Percentiles rank a stretch among this genome's conserved stretches.
These are phyloP conservation scores for Mormyrus hasselquistii DNA, from an alignment of 2,797 vertebrate species.

Conservation along the genomic window DNA sequence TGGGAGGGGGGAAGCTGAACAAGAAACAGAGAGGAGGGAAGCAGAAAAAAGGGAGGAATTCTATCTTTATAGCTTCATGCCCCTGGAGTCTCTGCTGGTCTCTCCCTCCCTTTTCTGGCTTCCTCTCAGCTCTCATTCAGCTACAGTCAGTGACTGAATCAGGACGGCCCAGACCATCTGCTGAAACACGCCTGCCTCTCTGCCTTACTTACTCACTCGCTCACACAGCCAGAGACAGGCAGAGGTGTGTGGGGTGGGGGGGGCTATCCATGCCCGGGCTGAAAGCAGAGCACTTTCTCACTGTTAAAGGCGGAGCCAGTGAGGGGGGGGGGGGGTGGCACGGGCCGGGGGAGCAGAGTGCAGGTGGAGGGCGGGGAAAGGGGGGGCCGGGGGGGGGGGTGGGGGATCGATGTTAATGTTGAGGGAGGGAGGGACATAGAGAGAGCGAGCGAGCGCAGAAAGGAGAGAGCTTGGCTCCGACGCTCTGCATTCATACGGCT, in stretches of 20 bases:
- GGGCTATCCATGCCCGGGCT: slow-evolving; percentile 41
- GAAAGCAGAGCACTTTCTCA: slow-evolving; percentile 39
- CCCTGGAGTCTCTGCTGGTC: slow-evolving; percentile 20
- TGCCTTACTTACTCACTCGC: slow-evolving; percentile 39
- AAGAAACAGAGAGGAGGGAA: slow-evolving; percentile 25
- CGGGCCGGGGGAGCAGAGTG: too few relatives aligned
- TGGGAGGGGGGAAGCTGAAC: slow-evolving; percentile 31
- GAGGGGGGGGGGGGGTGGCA: slow-evolving; percentile 13
- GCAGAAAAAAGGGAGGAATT: slow-evolving; percentile 36
- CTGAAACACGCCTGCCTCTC: slow-evolving; percentile 49
- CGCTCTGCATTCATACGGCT: slow-evolving; percentile 30
- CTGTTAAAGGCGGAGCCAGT: slow-evolving; percentile 41
- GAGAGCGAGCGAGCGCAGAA: not conserved
- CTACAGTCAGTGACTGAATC: slow-evolving; percentile 39
- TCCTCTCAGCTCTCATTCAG: slow-evolving; percentile 39
- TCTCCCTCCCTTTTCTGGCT: slow-evolving; percentile 11
- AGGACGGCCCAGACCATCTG: slow-evolving; percentile 58
- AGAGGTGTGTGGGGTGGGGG: slow-evolving; percentile 27
- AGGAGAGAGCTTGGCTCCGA: slow-evolving; percentile 23
- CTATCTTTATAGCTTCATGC: slow-evolving; percentile 34
- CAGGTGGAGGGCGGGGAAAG: too few relatives aligned
- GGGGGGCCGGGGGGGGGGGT: not conserved
- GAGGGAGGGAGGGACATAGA: not conserved
- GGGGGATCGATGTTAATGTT: slow-evolving; percentile 26
- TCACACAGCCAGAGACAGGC: slow-evolving; percentile 26